phyloP scores from a whole-genome alignment of 2,888 invertebrate genomes.

The Philereme transversata region DNA sequence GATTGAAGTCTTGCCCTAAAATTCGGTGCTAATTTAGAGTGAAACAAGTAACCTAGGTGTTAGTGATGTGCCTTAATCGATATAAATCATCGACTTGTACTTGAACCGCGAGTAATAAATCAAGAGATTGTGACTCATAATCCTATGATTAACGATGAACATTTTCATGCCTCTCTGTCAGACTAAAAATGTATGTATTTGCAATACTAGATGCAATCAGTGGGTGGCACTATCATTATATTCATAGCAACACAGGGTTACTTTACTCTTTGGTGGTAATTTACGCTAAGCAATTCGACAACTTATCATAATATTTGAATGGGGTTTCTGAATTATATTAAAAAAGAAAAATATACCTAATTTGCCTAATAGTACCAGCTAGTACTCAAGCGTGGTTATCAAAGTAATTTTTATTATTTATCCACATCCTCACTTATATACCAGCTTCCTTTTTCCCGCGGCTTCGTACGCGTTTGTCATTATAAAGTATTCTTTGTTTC shows the following conservation, averaged over 20 bases:
- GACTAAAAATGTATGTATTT: constrained; percentile 36
- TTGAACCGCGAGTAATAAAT: constrained; percentile 26
- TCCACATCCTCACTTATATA: no score
- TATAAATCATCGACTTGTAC: constrained; percentile 42
- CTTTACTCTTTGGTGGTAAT: not conserved
- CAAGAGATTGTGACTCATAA: constrained; percentile 36
- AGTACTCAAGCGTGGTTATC: no score
- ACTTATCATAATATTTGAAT: no score
- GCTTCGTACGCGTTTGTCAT: no score
- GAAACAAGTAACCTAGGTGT: constrained; percentile 28
- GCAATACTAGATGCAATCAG: constrained; percentile 24
- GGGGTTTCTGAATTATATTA: no score
- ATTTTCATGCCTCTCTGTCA: constrained; percentile 30
- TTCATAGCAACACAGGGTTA: constrained; percentile 2
- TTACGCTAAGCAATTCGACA: no score
- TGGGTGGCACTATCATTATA: constrained; percentile 20
- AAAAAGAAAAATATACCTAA: no score
- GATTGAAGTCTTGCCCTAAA: no score
- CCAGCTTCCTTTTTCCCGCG: no score
- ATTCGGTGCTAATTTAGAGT: constrained; percentile 2
- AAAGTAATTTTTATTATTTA: no score
- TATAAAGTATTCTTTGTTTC: no score
- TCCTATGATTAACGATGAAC: constrained; percentile 36
- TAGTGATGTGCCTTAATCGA: constrained; percentile 46
- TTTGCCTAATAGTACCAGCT: no score